Base-by-base conservation (phyloP, 2,888 invertebrate species). In the Sarcophaga carnaria region DNA sequence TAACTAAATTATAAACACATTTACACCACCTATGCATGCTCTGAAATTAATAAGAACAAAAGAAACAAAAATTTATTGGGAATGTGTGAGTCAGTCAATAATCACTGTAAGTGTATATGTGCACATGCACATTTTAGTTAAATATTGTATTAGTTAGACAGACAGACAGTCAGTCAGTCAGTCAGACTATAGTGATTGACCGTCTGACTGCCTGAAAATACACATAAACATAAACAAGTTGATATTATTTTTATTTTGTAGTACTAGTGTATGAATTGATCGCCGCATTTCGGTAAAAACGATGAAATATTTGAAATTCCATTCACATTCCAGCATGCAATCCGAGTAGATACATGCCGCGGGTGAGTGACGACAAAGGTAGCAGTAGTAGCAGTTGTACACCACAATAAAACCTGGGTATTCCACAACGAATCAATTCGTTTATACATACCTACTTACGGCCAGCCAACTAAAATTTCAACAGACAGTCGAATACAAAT, bases 261-360 rank as follows among this genome's bases (percentile, higher is more conserved):
- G 78, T 70, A 49, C 71, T 85, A 70, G 60, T 60, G 72, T 86
- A 83, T 77, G 76, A 84, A 83, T 85, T 85, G 85, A 84, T 87
- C 84, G 75, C 67, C 67, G 84, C 84, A 25, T 79, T 81, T 81
- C 71, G 86, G 88, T 82, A 86, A 89, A 91, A 17, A 91, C 90
- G 92, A 89, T 90, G 89, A 90, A 92, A 92, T 74, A 87, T 92
- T 90, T 92, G 87, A 89, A 91, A 92, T 92, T 92, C 92, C 92
- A 92, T 92, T 92, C 92, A 91, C 92, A 92, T 92, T 92, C 92
- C 92, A 91, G 90, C 92, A 92, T 92, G 92, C 92, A 92, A 92
- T 92, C 91, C 90, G 89, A 90, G 89, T 91, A 90, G 90, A 62
- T 78, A 81, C 71, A 78, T 71, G 45, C 79, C 27, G 82, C 80